Base-by-base conservation (phyloP, 2,888 invertebrate species). In the Drosophila peninsularis region DNA sequence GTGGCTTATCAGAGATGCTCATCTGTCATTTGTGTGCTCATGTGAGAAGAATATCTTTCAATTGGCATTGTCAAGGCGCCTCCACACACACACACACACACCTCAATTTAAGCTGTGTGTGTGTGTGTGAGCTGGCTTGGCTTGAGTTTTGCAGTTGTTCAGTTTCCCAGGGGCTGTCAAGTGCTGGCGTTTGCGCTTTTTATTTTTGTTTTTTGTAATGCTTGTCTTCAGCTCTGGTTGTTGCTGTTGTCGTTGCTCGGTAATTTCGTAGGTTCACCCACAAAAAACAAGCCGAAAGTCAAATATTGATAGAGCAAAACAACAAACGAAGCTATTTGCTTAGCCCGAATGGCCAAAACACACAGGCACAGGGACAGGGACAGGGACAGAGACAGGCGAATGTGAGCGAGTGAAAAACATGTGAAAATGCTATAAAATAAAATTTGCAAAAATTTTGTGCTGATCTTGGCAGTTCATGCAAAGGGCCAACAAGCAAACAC, bases 371-470 rank as follows among this genome's bases (percentile, higher is more conserved):
- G 11, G 32, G 17, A 32, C 2, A 32, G 7, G 14, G 34, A 60
- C 47, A 58, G 14, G 19, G 14, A 19, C 1, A 39, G 24, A 56
- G n/a, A 49, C 5, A 41, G 39, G 41, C 27, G n/a, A 53, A 11
- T 34, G 24, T 6, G 52, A 19, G 37, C 5, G 34, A 69, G 27
- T 30, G 50, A 41, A 34, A 58, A 5, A 83, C 82, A 88, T 83
- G 82, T 83, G 88, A 83, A 83, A 83, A 83, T 88, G 88, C 86
- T 85, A 88, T 83, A 83, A 83, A 88, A 84, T 84, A 84, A 88
- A 88, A 84, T 84, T 84, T 88, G 88, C 88, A 88, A 88, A 88
- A 79, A 89, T 80, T 88, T 90, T 89, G 66, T 90, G 89, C 90
- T 89, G 89, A 89, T 89, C 89, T 83, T 85, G 90, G 88, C 90